Percentiles rank a stretch among this genome's conserved stretches.
phyloP scores from a whole-genome alignment of 2,113 vertebrate genomes.

The Ceyx margarethae region DNA sequence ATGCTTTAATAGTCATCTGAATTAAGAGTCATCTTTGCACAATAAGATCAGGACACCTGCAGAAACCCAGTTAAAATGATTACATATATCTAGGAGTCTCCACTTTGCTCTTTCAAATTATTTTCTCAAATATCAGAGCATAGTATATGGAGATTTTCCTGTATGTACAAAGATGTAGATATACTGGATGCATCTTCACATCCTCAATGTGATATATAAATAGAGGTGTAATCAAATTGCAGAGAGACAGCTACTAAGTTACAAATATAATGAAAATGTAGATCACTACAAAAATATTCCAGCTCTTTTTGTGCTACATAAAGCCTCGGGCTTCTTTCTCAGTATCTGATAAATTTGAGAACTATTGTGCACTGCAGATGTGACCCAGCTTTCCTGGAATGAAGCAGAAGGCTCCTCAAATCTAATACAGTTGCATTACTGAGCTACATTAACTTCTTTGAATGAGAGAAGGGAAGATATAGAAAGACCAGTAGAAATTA shows the following conservation, averaged over 20 bases:
- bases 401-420: not conserved
- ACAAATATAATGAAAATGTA: conserved; percentile 1
- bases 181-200: not conserved
- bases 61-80: not conserved
- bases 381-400: not conserved
- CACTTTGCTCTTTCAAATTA: not conserved
- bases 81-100: not conserved
- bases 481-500: not conserved
- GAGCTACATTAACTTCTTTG: not conserved
- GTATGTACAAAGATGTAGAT: not conserved
- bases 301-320: not conserved
- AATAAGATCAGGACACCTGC: not conserved
- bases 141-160: not conserved
- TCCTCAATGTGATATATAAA: not conserved
- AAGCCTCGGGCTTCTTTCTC: not conserved
- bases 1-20: not conserved
- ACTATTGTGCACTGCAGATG: not conserved
- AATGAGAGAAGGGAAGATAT: not conserved
- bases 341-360: not conserved
- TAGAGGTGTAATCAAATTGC: not conserved
- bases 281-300: not conserved
- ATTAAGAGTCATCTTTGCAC: not conserved
- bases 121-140: not conserved
- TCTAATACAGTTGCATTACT: not conserved
- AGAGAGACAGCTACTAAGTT: not conserved